phyloP scores from a whole-genome alignment of 1,140 invertebrate species.

The Drosophila biarmipes region DNA sequence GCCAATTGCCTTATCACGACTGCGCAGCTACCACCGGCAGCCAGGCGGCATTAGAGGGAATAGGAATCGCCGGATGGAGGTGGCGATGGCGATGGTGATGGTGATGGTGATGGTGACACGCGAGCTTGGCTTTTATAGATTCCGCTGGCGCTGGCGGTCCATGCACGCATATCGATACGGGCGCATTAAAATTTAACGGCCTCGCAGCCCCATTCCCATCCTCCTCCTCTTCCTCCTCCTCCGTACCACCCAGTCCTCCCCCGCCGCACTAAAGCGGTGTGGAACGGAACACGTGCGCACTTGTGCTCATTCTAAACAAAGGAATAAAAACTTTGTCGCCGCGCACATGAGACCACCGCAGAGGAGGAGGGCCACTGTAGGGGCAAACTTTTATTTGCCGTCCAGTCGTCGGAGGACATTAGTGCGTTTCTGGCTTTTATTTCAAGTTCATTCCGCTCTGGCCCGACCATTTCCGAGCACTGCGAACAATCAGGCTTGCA shows the following conservation, averaged over 20 bases:
- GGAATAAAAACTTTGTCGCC: constrained; percentile 78
- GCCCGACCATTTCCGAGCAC: neutral
- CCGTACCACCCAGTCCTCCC: constrained; percentile 12
- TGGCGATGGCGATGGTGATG: constrained; percentile 1
- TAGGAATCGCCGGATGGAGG: constrained; percentile 11
- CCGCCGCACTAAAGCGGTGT: constrained; percentile 52
- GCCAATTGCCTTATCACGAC: constrained; percentile 32
- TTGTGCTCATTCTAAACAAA: constrained; percentile 82
- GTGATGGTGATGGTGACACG: constrained; percentile 13
- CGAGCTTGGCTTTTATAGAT: constrained; percentile 66
- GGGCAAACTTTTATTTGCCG: constrained; percentile 38
- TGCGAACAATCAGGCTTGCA: neutral
- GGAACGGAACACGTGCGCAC: constrained; percentile 69
- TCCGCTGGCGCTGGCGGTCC: constrained; percentile 27
- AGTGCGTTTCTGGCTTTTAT: constrained; percentile 68
- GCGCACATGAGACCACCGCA: constrained; percentile 66
- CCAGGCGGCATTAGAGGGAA: neutral
- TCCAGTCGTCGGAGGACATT: constrained; percentile 61
- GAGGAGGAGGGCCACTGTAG: neutral
- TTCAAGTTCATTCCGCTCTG: constrained; percentile 51
- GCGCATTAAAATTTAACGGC: constrained; percentile 82
- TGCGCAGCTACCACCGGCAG: constrained; percentile 24
- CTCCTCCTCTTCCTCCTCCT: neutral
- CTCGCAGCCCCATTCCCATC: constrained; percentile 5
- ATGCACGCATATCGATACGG: constrained; percentile 79